These are phyloP conservation scores for Pentamera pediparva DNA, from an alignment of 53 echinoderm and acorn worm genomes.

Conservation along the genomic window DNA sequence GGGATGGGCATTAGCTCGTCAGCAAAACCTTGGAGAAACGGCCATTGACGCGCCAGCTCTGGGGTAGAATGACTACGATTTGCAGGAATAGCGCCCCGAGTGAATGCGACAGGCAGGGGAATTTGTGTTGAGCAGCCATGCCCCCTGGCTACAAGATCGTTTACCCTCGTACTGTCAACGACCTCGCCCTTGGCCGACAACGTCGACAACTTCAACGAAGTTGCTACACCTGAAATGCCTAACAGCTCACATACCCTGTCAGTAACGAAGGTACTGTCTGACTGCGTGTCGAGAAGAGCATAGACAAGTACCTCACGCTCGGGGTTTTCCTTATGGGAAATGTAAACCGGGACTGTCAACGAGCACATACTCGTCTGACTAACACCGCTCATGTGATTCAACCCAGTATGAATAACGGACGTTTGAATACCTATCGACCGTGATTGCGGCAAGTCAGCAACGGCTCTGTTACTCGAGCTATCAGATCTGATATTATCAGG, in stretches of 20 bases:
- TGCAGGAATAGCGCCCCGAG: not conserved
- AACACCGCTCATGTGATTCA: not conserved
- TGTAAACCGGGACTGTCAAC: not conserved
- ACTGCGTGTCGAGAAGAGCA: conserved; percentile 6
- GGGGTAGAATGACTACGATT: not conserved
- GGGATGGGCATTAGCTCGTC: not conserved
- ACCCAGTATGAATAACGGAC: not conserved
- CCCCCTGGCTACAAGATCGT: not conserved
- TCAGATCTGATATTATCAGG: too few relatives aligned
- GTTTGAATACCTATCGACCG: not conserved
- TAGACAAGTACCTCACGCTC: not conserved
- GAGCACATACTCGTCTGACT: not conserved
- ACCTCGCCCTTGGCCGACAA: not conserved
- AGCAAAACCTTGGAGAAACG: not conserved
- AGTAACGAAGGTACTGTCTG: not conserved
- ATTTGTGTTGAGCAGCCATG: not conserved
- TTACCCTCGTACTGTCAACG: not conserved
- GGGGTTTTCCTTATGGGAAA: not conserved
- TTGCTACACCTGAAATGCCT: not conserved
- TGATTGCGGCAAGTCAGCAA: too few relatives aligned
- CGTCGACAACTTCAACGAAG: not conserved
- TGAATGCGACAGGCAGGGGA: not conserved
- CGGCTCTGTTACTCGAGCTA: too few relatives aligned
- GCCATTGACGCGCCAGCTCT: not conserved
- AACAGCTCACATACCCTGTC: not conserved